Evolutionary conservation across 1,140 invertebrate genomes (phyloP), one percentile per base, ranked within the genome.

Genomic region (Cydia amplana): DNA sequence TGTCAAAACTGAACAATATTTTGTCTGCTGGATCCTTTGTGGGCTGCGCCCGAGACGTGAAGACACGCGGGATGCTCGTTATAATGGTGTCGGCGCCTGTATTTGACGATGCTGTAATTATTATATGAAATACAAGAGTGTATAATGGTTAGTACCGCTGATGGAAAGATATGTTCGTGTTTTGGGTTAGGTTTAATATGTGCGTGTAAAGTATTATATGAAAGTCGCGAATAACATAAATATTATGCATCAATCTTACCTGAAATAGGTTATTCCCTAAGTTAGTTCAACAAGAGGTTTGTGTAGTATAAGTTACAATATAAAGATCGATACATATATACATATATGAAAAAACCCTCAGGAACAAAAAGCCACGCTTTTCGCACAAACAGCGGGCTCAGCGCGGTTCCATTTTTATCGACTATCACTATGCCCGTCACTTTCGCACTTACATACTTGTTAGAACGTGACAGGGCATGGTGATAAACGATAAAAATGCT

Each of bases 1-100:
- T 70, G 65, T 70, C 65, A 70, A 70, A 70, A 70, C 65, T 70
- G 65, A 70, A 70, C 65, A 70, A 70, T 70, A 70, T 70, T 70
- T 70, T 70, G 65, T 70, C 36, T 70, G 65, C 65, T 70, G 65
- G 65, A 70, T 18, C 28, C 65, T 70, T 70, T 70, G 65, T 70
- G 65, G 65, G 65, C 20, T 40, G 65, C 65, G 65, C 32, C 63
- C 28, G 32, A n/a, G 65, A 70, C 65, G 65, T 70, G 65, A 70
- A 70, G 65, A 70, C 65, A 70, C 65, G 65, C 65, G 65, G 65
- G 2, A 18, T 40, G 32, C 16, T 70, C 65, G 65, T 20, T 60
- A 60, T 60, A 60, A 55, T 55, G 51, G 55, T 60, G 55, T 60
- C 55, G 55, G 55, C 55, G 55, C 55, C 55, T 60, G 23, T 60